Base-by-base conservation (phyloP, 2,888 invertebrate species). In the Pachliopta kotzebuea region DNA sequence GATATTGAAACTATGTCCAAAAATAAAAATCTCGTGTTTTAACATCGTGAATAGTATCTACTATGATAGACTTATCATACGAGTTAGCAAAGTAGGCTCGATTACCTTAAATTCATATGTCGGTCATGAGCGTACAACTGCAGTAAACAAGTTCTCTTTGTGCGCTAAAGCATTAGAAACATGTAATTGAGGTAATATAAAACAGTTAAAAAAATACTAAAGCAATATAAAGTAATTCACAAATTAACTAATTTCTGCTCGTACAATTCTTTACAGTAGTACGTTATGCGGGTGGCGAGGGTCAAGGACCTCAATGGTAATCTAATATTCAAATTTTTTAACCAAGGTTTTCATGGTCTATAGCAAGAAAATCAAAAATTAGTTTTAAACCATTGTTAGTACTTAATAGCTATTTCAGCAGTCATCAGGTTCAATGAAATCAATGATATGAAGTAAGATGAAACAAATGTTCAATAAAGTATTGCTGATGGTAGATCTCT, bases 81-180 rank as follows among this genome's bases (percentile, higher is more conserved):
- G n/a, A 61, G 54, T 63, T 60, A 54, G 58, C 50, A 24, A 57
- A 71, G 71, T 70, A 70, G 72, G 74, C 74, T 73, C 62, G 80
- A 76, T 77, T 77, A 68, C 80, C 79, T 79, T 79, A 76, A 79
- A 76, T 76, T 76, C 71, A 71, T 71, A 79, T 72, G 71, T 77
- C 72, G 79, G 80, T 78, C 80, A 78, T 79, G 79, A 75, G 72
- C 76, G 72, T 64, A 52, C n/a, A 24, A 66, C 52, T 60, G 58
- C 62, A 67, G 55, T 42, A 64, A 57, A 69, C 73, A 77, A 75
- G 76, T 71, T 72, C 72, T 70, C 71, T 71, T 62, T 70, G 50
- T 53, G 9, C 60, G 56, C 65, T 69, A 68, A 68, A 67, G 66
- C 69, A 58, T 71, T 70, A 72, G 70, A 67, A 70, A 70, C 67